These are phyloP conservation scores for Slavum lentiscoides DNA, from an alignment of 2,888 invertebrate species.

Conservation along the genomic window DNA sequence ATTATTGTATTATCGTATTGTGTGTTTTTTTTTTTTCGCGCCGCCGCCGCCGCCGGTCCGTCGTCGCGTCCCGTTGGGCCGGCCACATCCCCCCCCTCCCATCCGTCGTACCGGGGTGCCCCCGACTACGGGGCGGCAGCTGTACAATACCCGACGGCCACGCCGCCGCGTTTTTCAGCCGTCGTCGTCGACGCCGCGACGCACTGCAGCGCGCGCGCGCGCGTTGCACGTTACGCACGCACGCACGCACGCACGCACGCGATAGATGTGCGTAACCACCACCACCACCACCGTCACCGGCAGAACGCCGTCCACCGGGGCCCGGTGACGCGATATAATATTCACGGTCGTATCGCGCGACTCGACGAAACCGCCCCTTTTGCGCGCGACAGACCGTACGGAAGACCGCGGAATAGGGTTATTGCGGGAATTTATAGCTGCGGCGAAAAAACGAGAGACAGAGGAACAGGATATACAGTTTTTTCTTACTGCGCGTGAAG, in stretches of 20 bases:
- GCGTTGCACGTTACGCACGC: slow-evolving; percentile 10
- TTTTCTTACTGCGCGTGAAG: too few species aligned
- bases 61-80: background rate
- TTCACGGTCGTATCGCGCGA: background rate
- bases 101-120: slow-evolving; percentile 22
- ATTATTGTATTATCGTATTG: too few species aligned
- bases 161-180: slow-evolving; percentile 1
- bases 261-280: background rate
- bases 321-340: slow-evolving; percentile 17
- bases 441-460: too few species aligned
- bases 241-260: slow-evolving; percentile 28
- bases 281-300: background rate
- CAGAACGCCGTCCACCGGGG: background rate
- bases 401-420: too few species aligned
- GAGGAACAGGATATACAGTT: too few species aligned
- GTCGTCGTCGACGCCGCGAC: slow-evolving; percentile 8
- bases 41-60: slow-evolving; percentile 23
- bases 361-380: too few species aligned
- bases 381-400: too few species aligned
- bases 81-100: slow-evolving; percentile 39
- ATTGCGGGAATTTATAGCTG: too few species aligned
- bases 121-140: slow-evolving; percentile 29
- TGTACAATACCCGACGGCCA: too few species aligned
- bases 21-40: background rate
- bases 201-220: slow-evolving; percentile 23